Evolutionary conservation across 2,797 vertebrate species (phyloP).

Genomic region (Gambelia wislizenii): DNA sequence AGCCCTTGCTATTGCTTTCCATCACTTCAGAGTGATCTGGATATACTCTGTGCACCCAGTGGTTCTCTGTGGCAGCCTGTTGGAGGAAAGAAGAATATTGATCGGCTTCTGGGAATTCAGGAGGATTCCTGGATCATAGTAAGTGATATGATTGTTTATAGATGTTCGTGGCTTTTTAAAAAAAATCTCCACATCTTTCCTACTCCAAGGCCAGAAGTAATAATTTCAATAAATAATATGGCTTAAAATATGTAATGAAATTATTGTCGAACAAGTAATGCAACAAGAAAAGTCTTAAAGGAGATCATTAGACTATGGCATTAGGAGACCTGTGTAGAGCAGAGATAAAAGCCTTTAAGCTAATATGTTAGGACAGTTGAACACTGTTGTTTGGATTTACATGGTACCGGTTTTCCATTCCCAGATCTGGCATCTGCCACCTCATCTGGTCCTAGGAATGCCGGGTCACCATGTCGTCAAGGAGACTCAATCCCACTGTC

Average conservation of each 20-base stretch:
- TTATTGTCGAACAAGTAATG: neutral
- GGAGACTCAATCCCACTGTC: conserved; percentile 80
- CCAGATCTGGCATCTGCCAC: conserved; percentile 85
- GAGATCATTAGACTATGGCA: neutral
- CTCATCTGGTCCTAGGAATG: conserved; percentile 84
- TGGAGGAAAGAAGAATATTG: neutral
- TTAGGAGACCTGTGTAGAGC: neutral
- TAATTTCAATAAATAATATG: neutral
- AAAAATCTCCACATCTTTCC: neutral
- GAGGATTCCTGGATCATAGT: neutral
- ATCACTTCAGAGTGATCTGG: neutral
- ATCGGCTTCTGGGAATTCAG: neutral
- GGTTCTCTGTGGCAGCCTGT: neutral
- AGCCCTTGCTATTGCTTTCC: neutral
- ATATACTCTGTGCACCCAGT: no score
- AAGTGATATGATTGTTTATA: neutral
- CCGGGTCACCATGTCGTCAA: conserved; percentile 87
- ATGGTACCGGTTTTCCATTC: conserved; percentile 43
- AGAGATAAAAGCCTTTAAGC: neutral
- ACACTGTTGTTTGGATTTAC: conserved; percentile 2
- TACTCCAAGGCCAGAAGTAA: neutral
- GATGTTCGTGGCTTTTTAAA: neutral
- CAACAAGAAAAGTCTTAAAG: neutral
- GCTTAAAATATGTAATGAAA: neutral
- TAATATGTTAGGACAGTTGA: neutral